A percentile compares a stretch with the other conserved stretches of the same genome.
Evolutionary conservation across 2,888 invertebrate species (phyloP).

Genomic region (Cheilosia impressa): DNA sequence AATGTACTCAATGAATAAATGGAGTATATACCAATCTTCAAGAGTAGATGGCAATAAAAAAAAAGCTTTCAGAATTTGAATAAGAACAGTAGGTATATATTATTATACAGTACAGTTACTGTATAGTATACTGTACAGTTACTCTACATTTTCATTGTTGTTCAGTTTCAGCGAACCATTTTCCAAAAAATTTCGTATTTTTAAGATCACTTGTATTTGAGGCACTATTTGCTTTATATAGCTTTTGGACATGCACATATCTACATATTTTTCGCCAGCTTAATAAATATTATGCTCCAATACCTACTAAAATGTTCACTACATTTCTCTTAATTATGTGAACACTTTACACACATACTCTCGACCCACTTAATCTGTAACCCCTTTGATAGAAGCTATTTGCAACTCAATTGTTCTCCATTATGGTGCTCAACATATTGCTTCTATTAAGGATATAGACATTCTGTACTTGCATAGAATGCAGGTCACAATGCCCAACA

Average conservation of each 20-base stretch:
- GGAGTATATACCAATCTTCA: not conserved
- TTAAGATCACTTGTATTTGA: too few species aligned
- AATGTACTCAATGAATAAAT: not conserved
- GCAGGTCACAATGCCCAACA: conserved; percentile 10
- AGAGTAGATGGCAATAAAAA: not conserved
- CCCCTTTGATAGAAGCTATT: not conserved
- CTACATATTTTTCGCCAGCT: too few species aligned
- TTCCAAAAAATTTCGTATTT: too few species aligned
- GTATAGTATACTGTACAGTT: too few species aligned
- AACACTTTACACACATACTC: not conserved
- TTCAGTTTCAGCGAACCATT: too few species aligned
- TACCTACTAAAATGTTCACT: not conserved
- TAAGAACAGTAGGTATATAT: too few species aligned
- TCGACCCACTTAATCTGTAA: not conserved
- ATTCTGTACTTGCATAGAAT: not conserved
- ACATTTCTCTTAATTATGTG: not conserved
- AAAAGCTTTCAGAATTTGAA: not conserved
- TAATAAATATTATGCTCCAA: too few species aligned
- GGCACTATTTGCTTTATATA: too few species aligned
- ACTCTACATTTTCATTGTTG: too few species aligned
- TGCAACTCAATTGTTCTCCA: not conserved
- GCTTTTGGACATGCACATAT: too few species aligned
- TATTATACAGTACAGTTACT: too few species aligned
- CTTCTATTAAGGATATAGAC: conserved; percentile 1
- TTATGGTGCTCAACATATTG: conserved; percentile 23